These are phyloP conservation scores for Oreotrochilus melanogaster DNA, from an alignment of 2,113 vertebrate genomes.

Conservation along the genomic window DNA sequence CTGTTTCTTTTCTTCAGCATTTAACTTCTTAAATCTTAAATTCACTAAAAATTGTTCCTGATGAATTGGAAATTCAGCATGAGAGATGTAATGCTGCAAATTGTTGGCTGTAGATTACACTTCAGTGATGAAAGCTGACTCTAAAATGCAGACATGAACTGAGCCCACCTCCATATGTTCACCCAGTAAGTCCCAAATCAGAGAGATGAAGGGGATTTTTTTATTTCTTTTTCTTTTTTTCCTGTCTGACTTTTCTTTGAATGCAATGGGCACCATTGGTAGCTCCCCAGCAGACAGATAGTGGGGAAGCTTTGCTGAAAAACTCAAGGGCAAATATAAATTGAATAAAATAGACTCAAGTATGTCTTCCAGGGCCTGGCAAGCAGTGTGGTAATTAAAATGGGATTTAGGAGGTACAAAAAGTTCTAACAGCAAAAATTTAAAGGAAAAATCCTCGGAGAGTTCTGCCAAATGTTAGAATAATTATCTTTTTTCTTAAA, in stretches of 20 bases:
- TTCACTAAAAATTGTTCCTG: background rate
- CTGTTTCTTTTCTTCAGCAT: rapidly evolving
- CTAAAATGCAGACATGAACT: background rate
- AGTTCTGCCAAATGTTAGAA: background rate
- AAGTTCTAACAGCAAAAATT: background rate
- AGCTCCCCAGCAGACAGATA: background rate
- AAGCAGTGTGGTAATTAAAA: slow-evolving; percentile 5
- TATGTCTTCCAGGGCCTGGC: background rate
- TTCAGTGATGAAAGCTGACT: background rate
- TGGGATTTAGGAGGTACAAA: slow-evolving; percentile 7
- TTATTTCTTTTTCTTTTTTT: background rate
- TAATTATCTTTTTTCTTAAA: background rate
- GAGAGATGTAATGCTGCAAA: background rate
- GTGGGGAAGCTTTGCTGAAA: background rate
- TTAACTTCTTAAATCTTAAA: background rate
- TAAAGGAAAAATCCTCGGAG: background rate
- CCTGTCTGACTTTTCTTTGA: background rate
- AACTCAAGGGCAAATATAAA: background rate
- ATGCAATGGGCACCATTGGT: background rate
- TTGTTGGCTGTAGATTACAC: background rate
- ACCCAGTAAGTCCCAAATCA: background rate
- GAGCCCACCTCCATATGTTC: slow-evolving; percentile 27
- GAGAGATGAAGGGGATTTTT: background rate
- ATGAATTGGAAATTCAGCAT: background rate
- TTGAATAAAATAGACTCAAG: background rate